phyloP scores from a whole-genome alignment of 2,888 invertebrate species.

The Ectropis crepuscularia region DNA sequence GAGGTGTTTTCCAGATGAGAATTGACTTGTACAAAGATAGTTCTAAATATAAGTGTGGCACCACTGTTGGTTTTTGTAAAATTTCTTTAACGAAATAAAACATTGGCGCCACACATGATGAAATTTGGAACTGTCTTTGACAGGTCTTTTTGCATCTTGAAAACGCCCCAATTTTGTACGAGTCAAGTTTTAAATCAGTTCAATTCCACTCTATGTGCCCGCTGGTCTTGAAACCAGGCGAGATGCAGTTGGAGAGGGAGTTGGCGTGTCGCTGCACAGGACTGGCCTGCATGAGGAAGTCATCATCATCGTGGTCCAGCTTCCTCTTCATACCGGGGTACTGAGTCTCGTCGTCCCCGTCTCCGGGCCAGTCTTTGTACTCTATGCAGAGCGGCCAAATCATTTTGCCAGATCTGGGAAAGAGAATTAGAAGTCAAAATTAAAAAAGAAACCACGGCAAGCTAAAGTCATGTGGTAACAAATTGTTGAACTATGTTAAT shows the following conservation, averaged over 20 bases:
- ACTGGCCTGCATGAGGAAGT: slow-evolving; percentile 68
- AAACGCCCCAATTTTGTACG: no score
- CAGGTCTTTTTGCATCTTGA: no score
- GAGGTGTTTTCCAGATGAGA: no score
- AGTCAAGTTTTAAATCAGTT: background rate
- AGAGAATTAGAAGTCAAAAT: slow-evolving; percentile 2
- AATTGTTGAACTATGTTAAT: slow-evolving; percentile 44
- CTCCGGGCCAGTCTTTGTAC: slow-evolving; percentile 76
- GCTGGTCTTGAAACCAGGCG: slow-evolving; percentile 74
- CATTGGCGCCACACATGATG: no score
- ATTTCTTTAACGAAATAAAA: no score
- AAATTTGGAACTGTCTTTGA: no score
- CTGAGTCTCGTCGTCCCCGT: slow-evolving; percentile 70
- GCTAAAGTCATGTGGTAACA: slow-evolving; percentile 86
- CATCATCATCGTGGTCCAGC: slow-evolving; percentile 74
- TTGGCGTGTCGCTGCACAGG: slow-evolving; percentile 64
- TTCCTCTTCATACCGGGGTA: slow-evolving; percentile 70
- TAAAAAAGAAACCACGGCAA: slow-evolving; percentile 88
- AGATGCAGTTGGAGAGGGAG: slow-evolving; percentile 67
- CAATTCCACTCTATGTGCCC: slow-evolving; percentile 57
- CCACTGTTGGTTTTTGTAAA: no score
- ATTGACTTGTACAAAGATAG: no score
- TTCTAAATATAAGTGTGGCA: no score
- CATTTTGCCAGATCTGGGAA: slow-evolving; percentile 77
- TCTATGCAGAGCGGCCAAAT: slow-evolving; percentile 82